Percentiles rank a stretch among this genome's conserved stretches.
phyloP scores from a whole-genome alignment of 2,113 vertebrate genomes.

The Toxotes chatareus region DNA sequence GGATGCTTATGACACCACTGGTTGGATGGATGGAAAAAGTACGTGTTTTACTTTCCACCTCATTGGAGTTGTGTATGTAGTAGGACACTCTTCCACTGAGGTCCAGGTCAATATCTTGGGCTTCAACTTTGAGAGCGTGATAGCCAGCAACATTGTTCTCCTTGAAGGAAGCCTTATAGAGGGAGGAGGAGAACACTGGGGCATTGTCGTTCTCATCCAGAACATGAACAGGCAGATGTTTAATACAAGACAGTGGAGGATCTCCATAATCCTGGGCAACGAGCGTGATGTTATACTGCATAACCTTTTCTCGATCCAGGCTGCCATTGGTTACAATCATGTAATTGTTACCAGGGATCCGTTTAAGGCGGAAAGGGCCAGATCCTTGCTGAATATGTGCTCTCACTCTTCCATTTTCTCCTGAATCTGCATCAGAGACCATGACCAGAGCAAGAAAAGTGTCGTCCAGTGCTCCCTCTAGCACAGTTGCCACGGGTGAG shows the following conservation, averaged over 20 bases:
- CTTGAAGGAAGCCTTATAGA: slow-evolving; percentile 82
- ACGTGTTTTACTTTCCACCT: slow-evolving; percentile 42
- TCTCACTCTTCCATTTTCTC: slow-evolving; percentile 86
- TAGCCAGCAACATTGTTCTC: slow-evolving; percentile 87
- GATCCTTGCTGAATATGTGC: slow-evolving; percentile 85
- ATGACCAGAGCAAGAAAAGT: slow-evolving; percentile 91
- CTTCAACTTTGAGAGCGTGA: slow-evolving; percentile 85
- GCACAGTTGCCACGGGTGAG: slow-evolving; percentile 81
- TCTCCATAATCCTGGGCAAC: slow-evolving; percentile 87
- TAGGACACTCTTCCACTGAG: slow-evolving; percentile 89
- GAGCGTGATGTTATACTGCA: slow-evolving; percentile 88
- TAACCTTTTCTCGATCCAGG: slow-evolving; percentile 90
- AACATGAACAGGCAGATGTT: slow-evolving; percentile 87
- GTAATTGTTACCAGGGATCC: slow-evolving; percentile 88
- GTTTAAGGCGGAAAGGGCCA: slow-evolving; percentile 89
- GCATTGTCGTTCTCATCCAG: slow-evolving; percentile 92
- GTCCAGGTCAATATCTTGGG: slow-evolving; percentile 88
- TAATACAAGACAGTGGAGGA: slow-evolving; percentile 81
- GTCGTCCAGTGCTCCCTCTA: slow-evolving; percentile 87
- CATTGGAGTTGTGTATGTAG: slow-evolving; percentile 80
- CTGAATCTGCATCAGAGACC: slow-evolving; percentile 90
- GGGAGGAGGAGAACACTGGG: slow-evolving; percentile 85
- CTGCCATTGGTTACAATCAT: slow-evolving; percentile 88
- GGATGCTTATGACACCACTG: slow-evolving; percentile 87
- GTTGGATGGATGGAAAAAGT: slow-evolving; percentile 85